Evolutionary conservation across 2,888 invertebrate genomes (phyloP), one percentile per base, ranked within the genome.

Genomic region (Aromia moschata): DNA sequence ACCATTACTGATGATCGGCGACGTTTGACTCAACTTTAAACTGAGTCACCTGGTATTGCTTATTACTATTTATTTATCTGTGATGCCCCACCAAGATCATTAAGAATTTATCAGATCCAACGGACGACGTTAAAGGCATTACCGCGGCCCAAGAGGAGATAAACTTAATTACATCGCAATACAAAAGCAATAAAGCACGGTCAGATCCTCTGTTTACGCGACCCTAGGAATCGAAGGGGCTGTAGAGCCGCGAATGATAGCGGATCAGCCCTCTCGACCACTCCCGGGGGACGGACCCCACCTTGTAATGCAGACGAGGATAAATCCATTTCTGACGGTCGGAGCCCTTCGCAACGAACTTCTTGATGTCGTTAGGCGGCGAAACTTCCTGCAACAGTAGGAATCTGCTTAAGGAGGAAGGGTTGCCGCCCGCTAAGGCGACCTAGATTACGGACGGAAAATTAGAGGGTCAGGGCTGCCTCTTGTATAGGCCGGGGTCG

Each of bases 261-360:
- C 33, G 33, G 33, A 33, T 33, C 33, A 33, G 11, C 10, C 33
- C 33, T 7, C 7, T 3, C 25, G 25, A 25, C 2, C 15, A 49
- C 38, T n/a, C 38, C 25, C 33, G 33, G 33, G 46, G 46, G 46
- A 46, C 33, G 33, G 7, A 15, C 10, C 9, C 46, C 46, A 31
- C 12, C 41, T 52, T 16, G 31, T 12, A 17, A 15, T 3, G 20
- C 30, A 40, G 52, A 52, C 52, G 31, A 52, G 40, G 52, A 41
- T 52, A 52, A 52, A 52, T 52, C 52, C 52, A 30, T 40, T 40
- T 52, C 40, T 52, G 52, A 52, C 41, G 16, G 49, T 20, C 30
- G 12, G 16, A 31, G 25, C 25, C 12, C 15, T n/a, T 41, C 15
- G 30, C n/a, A 18, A 18, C 15, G 52, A 25, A 31, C 16, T 40